A percentile compares a stretch with the other conserved stretches of the same genome.
phyloP scores from a whole-genome alignment of 2,797 vertebrate species.

The Hypotaenidia philippensis region DNA sequence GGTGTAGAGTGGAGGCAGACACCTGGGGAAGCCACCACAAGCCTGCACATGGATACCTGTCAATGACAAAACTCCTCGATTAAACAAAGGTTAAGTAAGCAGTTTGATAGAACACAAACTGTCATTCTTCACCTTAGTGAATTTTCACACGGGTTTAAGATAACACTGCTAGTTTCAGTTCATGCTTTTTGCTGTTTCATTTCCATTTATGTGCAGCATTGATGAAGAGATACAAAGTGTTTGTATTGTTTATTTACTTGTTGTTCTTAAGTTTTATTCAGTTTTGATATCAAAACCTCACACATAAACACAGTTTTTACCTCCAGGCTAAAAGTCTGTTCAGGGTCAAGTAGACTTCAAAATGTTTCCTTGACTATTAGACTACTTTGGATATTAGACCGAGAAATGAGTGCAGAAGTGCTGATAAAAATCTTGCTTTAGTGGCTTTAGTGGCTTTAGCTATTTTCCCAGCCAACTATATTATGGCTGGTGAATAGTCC shows the following conservation, averaged over 20 bases:
- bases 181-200: background rate
- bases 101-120: background rate
- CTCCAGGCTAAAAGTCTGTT: background rate
- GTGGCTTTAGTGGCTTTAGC: background rate
- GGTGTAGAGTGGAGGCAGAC: background rate
- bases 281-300: background rate
- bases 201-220: background rate
- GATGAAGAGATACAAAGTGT: background rate
- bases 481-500: background rate
- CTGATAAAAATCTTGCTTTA: background rate
- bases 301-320: background rate
- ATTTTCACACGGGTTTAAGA: background rate
- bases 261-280: background rate
- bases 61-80: background rate
- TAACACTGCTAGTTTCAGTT: background rate
- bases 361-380: background rate
- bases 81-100: background rate
- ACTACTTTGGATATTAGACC: background rate
- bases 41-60: fast-evolving
- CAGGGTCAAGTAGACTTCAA: background rate
- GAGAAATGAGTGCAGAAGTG: background rate
- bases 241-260: background rate
- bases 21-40: background rate
- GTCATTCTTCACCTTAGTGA: background rate
- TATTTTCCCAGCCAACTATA: background rate